These are phyloP conservation scores for Meriones unguiculatus DNA, from an alignment of 2,113 vertebrate species.

Conservation along the genomic window DNA sequence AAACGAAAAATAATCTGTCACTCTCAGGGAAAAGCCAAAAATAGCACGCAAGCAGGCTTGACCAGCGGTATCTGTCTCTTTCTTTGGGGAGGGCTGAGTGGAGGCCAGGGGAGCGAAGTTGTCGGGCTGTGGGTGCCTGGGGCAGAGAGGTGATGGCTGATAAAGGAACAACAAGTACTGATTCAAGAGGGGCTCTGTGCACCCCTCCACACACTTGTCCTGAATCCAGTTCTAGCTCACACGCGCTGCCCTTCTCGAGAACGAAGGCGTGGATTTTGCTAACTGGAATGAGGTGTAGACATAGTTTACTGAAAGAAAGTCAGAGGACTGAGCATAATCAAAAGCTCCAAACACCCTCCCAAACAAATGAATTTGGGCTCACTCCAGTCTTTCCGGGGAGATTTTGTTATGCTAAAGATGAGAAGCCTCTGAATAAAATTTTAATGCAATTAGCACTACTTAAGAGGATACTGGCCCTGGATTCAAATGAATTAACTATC, in stretches of 20 bases:
- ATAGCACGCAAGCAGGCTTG: not conserved
- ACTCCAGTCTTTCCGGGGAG: constrained; percentile 57
- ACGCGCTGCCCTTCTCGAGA: constrained; percentile 52
- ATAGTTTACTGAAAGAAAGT: constrained; percentile 50
- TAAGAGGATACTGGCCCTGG: constrained; percentile 55
- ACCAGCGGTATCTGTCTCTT: not conserved
- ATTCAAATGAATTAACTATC: constrained; percentile 68
- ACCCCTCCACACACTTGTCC: not conserved
- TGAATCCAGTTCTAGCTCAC: not conserved
- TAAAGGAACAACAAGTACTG: not conserved
- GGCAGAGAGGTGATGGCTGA: not conserved
- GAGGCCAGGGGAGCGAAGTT: not conserved
- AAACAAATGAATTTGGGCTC: constrained; percentile 38
- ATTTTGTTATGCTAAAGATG: constrained; percentile 72
- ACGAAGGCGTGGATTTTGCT: constrained; percentile 46
- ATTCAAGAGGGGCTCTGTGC: not conserved
- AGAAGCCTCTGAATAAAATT: constrained; percentile 71
- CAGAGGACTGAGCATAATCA: constrained; percentile 32
- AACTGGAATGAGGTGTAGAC: not conserved
- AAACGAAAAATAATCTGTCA: constrained; percentile 73
- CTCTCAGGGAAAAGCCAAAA: constrained; percentile 68
- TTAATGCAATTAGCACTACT: constrained; percentile 78
- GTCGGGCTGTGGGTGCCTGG: not conserved
- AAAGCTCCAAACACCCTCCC: constrained; percentile 53
- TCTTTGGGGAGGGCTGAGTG: not conserved